phyloP scores from a whole-genome alignment of 92 coral and sea anemone species.

The Virgularia gustaviana region DNA sequence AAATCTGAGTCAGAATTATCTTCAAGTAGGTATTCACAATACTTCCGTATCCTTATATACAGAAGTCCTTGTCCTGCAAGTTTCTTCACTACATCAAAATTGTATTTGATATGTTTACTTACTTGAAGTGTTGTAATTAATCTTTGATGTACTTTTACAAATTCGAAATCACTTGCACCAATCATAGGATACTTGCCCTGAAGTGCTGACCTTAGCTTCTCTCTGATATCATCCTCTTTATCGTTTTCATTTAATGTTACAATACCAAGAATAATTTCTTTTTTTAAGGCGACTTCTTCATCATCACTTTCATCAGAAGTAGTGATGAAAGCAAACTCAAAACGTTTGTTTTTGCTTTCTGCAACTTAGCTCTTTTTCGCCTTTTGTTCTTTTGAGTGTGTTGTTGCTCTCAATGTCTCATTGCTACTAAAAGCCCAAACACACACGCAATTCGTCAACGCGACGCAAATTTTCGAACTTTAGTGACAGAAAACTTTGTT shows the following conservation, averaged over 20 bases:
- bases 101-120: neutral
- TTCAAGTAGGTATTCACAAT: no score
- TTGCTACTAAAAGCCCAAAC: no score
- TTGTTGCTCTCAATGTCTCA: conserved; percentile 50
- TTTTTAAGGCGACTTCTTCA: conserved; percentile 22
- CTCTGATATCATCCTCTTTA: neutral
- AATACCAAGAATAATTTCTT: conserved; percentile 46
- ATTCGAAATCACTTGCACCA: neutral
- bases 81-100: neutral
- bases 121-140: neutral
- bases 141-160: neutral
- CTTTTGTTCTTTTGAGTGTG: conserved; percentile 27
- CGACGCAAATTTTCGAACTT: no score
- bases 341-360: conserved; percentile 39
- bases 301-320: conserved; percentile 56
- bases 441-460: no score
- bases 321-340: conserved; percentile 52
- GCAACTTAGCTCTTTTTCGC: no score
- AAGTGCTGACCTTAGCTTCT: neutral
- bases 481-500: no score
- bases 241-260: neutral
- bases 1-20: no score
- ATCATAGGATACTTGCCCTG: neutral
- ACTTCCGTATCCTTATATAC: no score
- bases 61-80: neutral